Evolutionary conservation across 2,888 invertebrate species (phyloP).

Genomic region (Nebria salina): DNA sequence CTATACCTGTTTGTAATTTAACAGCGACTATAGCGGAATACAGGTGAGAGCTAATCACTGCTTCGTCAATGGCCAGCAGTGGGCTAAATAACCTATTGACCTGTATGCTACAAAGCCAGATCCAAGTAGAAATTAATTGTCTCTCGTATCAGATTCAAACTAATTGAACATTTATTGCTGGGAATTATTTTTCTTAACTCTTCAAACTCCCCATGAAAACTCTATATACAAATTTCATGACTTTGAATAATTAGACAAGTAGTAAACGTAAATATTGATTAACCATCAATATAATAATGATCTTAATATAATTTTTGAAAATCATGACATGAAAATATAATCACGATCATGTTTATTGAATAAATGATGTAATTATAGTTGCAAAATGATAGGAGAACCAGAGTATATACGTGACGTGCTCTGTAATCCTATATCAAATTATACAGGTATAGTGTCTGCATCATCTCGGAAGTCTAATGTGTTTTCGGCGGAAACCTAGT

Average conservation of each 20-base stretch:
- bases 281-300: too few relatives aligned
- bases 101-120: neutral
- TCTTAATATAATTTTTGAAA: neutral
- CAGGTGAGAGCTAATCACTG: conserved; percentile 5
- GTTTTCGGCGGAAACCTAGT: neutral
- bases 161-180: neutral
- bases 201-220: too few relatives aligned
- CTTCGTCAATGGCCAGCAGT: conserved; percentile 1
- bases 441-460: neutral
- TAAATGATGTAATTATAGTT: neutral
- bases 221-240: too few relatives aligned
- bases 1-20: neutral
- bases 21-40: neutral
- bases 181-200: too few relatives aligned
- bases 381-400: conserved; percentile 6
- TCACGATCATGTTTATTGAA: neutral
- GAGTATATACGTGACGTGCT: neutral
- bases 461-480: neutral
- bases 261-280: too few relatives aligned
- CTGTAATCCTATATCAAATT: neutral
- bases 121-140: too few relatives aligned
- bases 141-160: too few relatives aligned
- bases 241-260: too few relatives aligned
- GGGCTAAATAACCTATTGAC: conserved; percentile 24
- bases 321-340: neutral